A percentile compares a stretch with the other conserved stretches of the same genome.
Conservation (phyloP, 2,888 invertebrate species). For the Rhamphomyia laevipes region DNA sequence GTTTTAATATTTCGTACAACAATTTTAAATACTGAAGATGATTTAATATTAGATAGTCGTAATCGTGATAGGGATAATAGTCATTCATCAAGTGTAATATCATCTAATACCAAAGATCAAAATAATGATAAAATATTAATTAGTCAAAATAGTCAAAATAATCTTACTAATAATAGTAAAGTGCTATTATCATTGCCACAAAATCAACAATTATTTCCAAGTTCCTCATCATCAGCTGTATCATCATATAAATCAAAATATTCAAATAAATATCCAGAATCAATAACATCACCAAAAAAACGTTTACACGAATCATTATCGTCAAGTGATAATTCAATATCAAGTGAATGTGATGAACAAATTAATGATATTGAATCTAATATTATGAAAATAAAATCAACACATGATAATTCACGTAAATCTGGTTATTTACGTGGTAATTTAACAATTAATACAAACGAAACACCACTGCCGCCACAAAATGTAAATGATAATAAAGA, state of each 20-base stretch:
- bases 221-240: conserved; percentile 3
- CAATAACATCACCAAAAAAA: conserved; percentile 15
- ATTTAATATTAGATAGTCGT: conserved; percentile 12
- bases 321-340: conserved; percentile 33
- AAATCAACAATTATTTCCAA: conserved; percentile 5
- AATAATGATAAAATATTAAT: background rate
- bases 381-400: background rate
- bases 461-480: background rate
- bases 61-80: too few relatives aligned
- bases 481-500: conserved; percentile 15
- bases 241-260: background rate
- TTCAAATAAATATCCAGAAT: background rate
- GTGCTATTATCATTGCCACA: conserved; percentile 19
- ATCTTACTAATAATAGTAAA: conserved; percentile 14
- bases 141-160: conserved; percentile 5
- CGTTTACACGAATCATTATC: conserved; percentile 23
- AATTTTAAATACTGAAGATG: conserved; percentile 36
- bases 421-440: background rate
- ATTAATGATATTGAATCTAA: conserved; percentile 27
- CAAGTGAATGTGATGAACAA: conserved; percentile 38
- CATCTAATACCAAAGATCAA: too few relatives aligned
- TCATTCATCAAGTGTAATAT: too few relatives aligned
- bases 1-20: conserved; percentile 54
- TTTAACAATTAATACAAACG: background rate
- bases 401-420: background rate